Percentiles rank a stretch among this genome's conserved stretches.
Evolutionary conservation across 2,888 invertebrate genomes (phyloP).

Genomic region (Coremacera marginata): DNA sequence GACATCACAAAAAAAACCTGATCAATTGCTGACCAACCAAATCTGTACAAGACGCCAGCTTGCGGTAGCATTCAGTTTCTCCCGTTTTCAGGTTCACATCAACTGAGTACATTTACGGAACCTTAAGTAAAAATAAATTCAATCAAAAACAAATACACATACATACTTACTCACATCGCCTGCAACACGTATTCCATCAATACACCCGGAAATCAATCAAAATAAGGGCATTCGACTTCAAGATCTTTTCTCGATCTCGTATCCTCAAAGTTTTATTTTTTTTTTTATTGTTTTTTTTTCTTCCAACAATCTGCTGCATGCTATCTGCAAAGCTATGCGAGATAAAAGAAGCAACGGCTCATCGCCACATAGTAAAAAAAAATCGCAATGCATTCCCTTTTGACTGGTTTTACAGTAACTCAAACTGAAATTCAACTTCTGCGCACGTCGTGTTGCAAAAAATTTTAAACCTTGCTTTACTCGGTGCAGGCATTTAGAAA

Average conservation of each 20-base stretch:
- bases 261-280: not conserved
- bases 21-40: slow-evolving; percentile 9
- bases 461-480: no score
- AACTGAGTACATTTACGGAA: slow-evolving; percentile 10
- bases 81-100: slow-evolving; percentile 33
- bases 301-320: no score
- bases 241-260: slow-evolving; percentile 36
- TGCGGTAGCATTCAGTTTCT: slow-evolving; percentile 27
- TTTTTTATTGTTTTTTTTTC: no score
- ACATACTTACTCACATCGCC: slow-evolving; percentile 22
- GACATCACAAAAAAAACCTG: slow-evolving; percentile 12
- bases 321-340: no score
- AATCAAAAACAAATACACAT: slow-evolving; percentile 34
- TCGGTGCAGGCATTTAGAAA: no score
- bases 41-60: not conserved
- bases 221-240: slow-evolving; percentile 56
- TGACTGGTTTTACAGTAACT: no score
- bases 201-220: slow-evolving; percentile 63
- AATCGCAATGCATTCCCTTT: not conserved
- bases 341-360: not conserved
- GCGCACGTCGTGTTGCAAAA: no score
- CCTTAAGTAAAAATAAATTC: slow-evolving; percentile 15
- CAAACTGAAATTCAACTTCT: no score
- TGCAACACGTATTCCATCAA: slow-evolving; percentile 46
- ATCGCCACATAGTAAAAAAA: not conserved